phyloP scores from a whole-genome alignment of 2,888 invertebrate genomes.

The Latheticus oryzae region DNA sequence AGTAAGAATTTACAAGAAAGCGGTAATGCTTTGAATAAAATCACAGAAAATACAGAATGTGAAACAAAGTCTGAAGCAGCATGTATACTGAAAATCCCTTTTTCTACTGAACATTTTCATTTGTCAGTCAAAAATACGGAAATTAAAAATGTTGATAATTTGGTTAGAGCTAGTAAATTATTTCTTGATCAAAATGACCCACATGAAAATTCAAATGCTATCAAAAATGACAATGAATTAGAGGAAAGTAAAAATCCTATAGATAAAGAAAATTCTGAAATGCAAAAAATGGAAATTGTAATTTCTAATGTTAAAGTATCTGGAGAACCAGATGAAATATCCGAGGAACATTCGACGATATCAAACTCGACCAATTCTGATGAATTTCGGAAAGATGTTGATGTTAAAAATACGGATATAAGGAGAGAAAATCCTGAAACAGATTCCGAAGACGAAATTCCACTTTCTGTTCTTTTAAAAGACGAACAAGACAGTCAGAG shows the following conservation, averaged over 20 bases:
- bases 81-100: slow-evolving; percentile 38
- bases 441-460: slow-evolving; percentile 55
- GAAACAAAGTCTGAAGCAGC: slow-evolving; percentile 1
- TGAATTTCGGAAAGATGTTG: too few species aligned
- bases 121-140: slow-evolving; percentile 1
- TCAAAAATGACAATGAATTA: too few species aligned
- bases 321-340: too few species aligned
- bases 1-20: slow-evolving; percentile 44
- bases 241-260: too few species aligned
- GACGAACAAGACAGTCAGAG: slow-evolving; percentile 1
- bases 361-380: too few species aligned
- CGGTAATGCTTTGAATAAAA: background rate
- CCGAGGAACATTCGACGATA: too few species aligned
- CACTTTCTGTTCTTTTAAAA: slow-evolving; percentile 39
- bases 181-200: too few species aligned
- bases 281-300: too few species aligned
- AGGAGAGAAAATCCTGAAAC: background rate
- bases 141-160: background rate
- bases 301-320: too few species aligned
- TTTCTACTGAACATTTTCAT: slow-evolving; percentile 31
- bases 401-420: too few species aligned
- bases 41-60: background rate
- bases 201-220: too few species aligned
- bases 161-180: background rate
- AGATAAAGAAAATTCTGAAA: too few species aligned